These are phyloP conservation scores for Clivina fossor DNA, from an alignment of 2,888 invertebrate species.

Conservation along the genomic window DNA sequence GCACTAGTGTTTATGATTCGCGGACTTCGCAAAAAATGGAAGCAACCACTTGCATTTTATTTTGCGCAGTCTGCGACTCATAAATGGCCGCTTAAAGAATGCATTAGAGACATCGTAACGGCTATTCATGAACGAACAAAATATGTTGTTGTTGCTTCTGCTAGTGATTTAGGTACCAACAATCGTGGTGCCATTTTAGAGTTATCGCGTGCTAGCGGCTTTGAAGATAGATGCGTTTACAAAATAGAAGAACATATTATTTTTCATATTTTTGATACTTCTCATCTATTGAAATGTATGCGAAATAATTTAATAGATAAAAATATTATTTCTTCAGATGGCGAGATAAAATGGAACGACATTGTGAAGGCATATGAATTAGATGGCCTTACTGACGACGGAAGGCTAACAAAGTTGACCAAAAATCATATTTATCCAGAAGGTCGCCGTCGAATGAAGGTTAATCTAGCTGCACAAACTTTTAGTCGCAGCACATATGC, in stretches of 20 bases:
- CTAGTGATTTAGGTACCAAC: not conserved
- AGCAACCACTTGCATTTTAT: slow-evolving; percentile 10
- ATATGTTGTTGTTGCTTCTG: not conserved
- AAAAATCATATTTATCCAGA: slow-evolving; percentile 7
- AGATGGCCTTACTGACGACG: not conserved
- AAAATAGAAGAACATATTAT: not conserved
- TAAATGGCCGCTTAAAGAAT: not conserved
- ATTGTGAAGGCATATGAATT: not conserved
- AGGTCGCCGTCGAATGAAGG: not conserved
- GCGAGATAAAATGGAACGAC: not conserved
- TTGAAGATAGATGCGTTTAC: slow-evolving; percentile 5
- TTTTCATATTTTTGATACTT: slow-evolving; percentile 2
- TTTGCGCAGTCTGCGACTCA: not conserved
- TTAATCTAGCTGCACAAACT: not conserved
- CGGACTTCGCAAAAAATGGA: slow-evolving; percentile 4
- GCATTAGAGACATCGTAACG: not conserved
- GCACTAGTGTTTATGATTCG: slow-evolving; percentile 11
- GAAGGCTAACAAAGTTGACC: slow-evolving; percentile 4
- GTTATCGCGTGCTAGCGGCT: not conserved
- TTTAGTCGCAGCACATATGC: not conserved
- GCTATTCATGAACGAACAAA: not conserved
- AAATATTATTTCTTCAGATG: not conserved
- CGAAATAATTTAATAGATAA: not conserved
- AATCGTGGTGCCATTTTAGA: not conserved
- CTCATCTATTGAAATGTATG: slow-evolving; percentile 1